phyloP scores from a whole-genome alignment of 1,140 invertebrate species.

The Physella acuta region DNA sequence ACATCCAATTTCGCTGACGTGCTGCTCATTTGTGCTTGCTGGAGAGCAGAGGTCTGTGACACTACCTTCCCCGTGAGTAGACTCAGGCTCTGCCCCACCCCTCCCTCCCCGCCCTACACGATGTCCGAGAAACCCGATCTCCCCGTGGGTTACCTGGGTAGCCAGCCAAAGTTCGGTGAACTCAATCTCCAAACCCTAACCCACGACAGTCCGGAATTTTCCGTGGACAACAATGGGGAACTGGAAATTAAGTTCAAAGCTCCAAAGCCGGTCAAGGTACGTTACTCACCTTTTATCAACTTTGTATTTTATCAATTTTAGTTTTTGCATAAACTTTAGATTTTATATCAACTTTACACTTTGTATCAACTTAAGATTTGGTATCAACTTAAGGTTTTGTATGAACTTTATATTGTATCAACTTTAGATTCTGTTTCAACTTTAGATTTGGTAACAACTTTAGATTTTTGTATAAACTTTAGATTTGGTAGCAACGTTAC shows the following conservation, averaged over 20 bases:
- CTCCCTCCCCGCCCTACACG: neutral
- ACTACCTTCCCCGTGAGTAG: no score
- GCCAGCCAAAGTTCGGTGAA: constrained; percentile 45
- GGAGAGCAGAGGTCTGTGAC: no score
- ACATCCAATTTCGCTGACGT: no score
- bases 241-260: constrained; percentile 40
- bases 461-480: no score
- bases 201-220: constrained; percentile 28
- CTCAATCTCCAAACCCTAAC: constrained; percentile 34
- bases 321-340: neutral
- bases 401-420: no score
- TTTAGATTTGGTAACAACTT: no score
- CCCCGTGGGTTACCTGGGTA: constrained; percentile 51
- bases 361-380: no score
- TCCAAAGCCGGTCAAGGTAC: constrained; percentile 37
- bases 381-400: no score
- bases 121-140: constrained; percentile 40
- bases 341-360: constrained; percentile 19
- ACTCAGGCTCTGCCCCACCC: neutral
- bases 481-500: no score
- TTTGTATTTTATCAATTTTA: neutral
- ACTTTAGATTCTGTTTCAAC: no score
- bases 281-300: no score
- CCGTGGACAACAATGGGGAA: constrained; percentile 23
- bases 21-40: no score